A percentile compares a stretch with the other conserved stretches of the same genome.
phyloP scores from a whole-genome alignment of 2,113 vertebrate species.

The Vimba vimba region DNA sequence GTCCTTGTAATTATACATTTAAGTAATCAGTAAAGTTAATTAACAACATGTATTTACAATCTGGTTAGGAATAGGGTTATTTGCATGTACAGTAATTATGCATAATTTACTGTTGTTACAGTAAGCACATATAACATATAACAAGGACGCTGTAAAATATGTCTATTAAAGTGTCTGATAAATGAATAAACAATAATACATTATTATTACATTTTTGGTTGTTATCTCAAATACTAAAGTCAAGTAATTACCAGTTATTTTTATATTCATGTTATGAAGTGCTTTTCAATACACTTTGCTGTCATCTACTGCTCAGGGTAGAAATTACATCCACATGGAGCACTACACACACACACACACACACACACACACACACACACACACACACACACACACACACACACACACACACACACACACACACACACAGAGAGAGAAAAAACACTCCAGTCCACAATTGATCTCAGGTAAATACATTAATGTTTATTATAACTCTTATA shows the following conservation, averaged over 20 bases:
- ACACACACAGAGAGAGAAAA: neutral
- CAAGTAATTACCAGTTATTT: neutral
- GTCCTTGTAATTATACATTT: no score
- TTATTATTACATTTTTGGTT: neutral
- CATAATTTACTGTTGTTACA: no score
- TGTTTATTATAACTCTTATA: slow-evolving; percentile 58
- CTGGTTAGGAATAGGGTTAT: no score
- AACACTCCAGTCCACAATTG: neutral
- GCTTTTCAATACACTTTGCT: slow-evolving; percentile 35
- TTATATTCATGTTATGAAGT: neutral
- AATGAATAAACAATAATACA: no score
- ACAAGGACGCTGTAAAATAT: no score
- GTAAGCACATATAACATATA: no score
- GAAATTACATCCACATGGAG: slow-evolving; percentile 2
- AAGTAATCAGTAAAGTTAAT: no score
- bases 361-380: neutral
- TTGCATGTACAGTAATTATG: no score
- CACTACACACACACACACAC: neutral
- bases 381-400: neutral
- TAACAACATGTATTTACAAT: no score
- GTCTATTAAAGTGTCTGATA: no score
- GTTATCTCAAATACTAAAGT: neutral
- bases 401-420: neutral
- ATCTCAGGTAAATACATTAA: slow-evolving; percentile 46
- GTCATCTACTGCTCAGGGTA: slow-evolving; percentile 55